phyloP scores from a whole-genome alignment of 2,113 vertebrate species.

The Sterrhoptilus dennistouni region DNA sequence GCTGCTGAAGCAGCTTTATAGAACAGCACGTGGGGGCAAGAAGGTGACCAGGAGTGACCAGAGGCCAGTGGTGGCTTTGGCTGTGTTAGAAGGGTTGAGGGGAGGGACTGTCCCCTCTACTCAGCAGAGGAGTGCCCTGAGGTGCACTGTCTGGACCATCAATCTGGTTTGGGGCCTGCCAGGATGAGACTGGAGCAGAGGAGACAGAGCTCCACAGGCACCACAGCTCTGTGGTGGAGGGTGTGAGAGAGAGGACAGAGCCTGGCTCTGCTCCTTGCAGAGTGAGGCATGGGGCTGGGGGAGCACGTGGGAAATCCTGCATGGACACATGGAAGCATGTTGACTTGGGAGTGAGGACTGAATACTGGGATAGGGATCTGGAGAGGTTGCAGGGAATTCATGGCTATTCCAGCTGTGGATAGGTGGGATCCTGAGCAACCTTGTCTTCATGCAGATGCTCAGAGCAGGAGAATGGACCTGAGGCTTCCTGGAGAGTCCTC shows the following conservation, averaged over 20 bases:
- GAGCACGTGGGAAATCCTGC: background rate
- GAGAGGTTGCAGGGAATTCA: background rate
- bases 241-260: background rate
- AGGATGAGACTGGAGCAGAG: background rate
- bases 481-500: background rate
- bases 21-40: background rate
- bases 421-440: background rate
- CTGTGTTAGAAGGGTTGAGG: background rate
- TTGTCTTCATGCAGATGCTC: background rate
- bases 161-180: background rate
- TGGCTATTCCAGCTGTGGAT: background rate
- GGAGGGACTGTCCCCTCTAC: background rate
- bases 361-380: background rate
- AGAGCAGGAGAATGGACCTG: background rate
- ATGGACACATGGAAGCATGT: accelerated
- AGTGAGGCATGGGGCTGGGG: background rate
- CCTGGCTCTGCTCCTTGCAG: background rate
- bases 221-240: background rate
- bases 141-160: accelerated
- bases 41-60: background rate
- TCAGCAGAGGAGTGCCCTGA: background rate
- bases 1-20: background rate
- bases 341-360: background rate
- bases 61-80: background rate
- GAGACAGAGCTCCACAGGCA: background rate